A percentile compares a stretch with the other conserved stretches of the same genome.
phyloP scores from a whole-genome alignment of 2,888 invertebrate genomes.

The Drosophila incognita region DNA sequence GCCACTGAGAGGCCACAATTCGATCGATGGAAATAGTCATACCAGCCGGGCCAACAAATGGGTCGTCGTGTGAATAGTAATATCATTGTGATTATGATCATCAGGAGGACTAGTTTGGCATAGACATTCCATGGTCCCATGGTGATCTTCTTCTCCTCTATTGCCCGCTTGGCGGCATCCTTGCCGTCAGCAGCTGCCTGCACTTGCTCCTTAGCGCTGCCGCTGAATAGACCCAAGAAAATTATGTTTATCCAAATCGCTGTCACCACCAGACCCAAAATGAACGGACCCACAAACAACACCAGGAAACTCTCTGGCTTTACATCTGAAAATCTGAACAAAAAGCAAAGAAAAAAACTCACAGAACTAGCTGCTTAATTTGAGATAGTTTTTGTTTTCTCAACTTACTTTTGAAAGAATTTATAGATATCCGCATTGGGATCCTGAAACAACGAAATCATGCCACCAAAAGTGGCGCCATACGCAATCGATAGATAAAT shows the following conservation, averaged over 20 bases:
- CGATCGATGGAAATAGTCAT: background rate
- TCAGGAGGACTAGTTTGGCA: rapidly evolving
- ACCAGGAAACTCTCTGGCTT: rapidly evolving
- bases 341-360: background rate
- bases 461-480: constrained; percentile 39
- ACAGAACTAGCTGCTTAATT: background rate
- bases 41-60: constrained; percentile 16
- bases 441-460: constrained; percentile 53
- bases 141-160: constrained; percentile 10
- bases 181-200: background rate
- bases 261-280: constrained; percentile 29
- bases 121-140: constrained; percentile 45
- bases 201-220: constrained; percentile 5
- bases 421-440: constrained; percentile 44
- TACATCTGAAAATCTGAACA: background rate
- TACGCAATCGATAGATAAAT: constrained; percentile 54
- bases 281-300: constrained; percentile 3
- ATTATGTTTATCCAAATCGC: constrained; percentile 54
- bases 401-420: constrained; percentile 17
- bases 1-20: constrained; percentile 29
- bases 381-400: background rate
- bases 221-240: constrained; percentile 44
- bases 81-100: constrained; percentile 18
- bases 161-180: constrained; percentile 1
- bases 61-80: constrained; percentile 14